A percentile compares a stretch with the other conserved stretches of the same genome.
These are phyloP conservation scores for Calephelis nemesis DNA, from an alignment of 1,140 invertebrate genomes.

Conservation along the genomic window DNA sequence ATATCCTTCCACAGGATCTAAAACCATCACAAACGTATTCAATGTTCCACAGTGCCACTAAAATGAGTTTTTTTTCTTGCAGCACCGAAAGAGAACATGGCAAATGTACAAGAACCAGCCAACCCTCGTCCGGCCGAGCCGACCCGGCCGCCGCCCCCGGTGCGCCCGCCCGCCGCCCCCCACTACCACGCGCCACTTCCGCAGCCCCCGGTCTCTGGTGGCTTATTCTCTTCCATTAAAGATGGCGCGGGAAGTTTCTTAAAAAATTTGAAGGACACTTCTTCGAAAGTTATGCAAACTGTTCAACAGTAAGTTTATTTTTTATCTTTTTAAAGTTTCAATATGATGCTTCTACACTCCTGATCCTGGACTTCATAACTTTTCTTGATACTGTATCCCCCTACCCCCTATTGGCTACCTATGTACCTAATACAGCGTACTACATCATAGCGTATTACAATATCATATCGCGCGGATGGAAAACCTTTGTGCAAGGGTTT, in stretches of 20 bases:
- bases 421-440: too few species aligned
- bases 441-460: too few species aligned
- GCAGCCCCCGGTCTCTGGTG: constrained; percentile 69
- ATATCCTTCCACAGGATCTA: too few species aligned
- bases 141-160: constrained; percentile 50
- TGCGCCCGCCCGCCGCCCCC: constrained; percentile 52
- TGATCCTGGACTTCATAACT: too few species aligned
- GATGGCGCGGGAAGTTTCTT: constrained; percentile 92
- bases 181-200: constrained; percentile 64
- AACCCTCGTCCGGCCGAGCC: constrained; percentile 54
- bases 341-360: too few species aligned
- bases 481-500: too few species aligned
- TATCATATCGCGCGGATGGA: too few species aligned
- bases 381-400: too few species aligned
- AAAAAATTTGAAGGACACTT: constrained; percentile 97
- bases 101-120: constrained; percentile 47
- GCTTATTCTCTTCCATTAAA: constrained; percentile 89
- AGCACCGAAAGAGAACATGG: constrained; percentile 47
- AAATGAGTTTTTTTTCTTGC: constrained; percentile 29
- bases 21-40: too few species aligned
- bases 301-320: constrained; percentile 92
- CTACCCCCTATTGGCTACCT: too few species aligned
- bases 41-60: neutral
- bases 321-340: neutral
- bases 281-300: constrained; percentile 97